phyloP scores from a whole-genome alignment of 1,140 invertebrate genomes.

The Drosophila miranda region DNA sequence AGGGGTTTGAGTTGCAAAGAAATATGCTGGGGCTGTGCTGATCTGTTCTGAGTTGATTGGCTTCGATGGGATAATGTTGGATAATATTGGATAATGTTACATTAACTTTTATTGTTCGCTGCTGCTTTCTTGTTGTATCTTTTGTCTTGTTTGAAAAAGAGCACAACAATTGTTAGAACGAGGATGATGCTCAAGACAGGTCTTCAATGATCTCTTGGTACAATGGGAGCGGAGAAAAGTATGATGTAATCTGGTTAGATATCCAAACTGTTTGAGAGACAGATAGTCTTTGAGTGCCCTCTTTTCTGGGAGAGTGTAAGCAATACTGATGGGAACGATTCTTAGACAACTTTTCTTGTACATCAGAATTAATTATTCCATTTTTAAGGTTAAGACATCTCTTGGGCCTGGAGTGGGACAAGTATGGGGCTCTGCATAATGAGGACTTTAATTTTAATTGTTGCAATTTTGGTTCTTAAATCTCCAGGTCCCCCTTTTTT shows the following conservation, averaged over 20 bases:
- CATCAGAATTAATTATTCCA: background rate
- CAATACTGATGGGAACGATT: too few relatives aligned
- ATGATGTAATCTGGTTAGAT: too few relatives aligned
- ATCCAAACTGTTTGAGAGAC: too few relatives aligned
- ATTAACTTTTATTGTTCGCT: conserved; percentile 37
- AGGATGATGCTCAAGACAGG: too few relatives aligned
- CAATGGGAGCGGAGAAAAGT: too few relatives aligned
- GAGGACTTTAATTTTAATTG: conserved; percentile 44
- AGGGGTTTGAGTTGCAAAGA: conserved; percentile 7
- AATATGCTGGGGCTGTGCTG: conserved; percentile 7
- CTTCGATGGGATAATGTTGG: conserved; percentile 29
- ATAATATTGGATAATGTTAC: conserved; percentile 53
- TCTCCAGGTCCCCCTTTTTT: conserved; percentile 3
- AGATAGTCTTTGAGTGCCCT: too few relatives aligned
- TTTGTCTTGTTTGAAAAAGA: background rate
- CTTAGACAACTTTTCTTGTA: too few relatives aligned
- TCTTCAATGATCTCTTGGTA: too few relatives aligned
- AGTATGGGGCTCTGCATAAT: conserved; percentile 17
- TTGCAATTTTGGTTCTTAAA: conserved; percentile 32
- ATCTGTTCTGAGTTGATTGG: conserved; percentile 29
- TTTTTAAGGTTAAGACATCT: background rate
- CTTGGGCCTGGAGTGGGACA: background rate
- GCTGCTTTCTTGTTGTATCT: background rate
- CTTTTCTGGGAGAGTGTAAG: too few relatives aligned
- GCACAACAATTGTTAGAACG: background rate